Evolutionary conservation across 2,113 vertebrate species (phyloP).

Genomic region (Myiagra hebetior): DNA sequence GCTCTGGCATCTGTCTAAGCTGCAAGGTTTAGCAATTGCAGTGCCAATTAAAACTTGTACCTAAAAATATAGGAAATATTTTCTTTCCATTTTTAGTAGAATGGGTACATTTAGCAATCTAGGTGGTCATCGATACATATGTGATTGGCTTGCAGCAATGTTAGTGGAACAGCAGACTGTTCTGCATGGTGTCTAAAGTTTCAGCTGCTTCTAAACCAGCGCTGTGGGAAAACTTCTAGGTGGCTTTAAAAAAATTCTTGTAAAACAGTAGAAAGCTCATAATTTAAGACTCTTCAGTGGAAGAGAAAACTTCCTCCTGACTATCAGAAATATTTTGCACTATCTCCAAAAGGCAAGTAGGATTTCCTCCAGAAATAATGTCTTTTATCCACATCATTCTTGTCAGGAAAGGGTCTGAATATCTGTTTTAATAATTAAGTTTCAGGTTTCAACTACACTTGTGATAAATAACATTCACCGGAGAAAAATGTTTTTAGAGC

Average conservation of each 20-base stretch:
- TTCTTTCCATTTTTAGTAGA: not conserved
- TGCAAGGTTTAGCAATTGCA: not conserved
- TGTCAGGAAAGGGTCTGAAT: not conserved
- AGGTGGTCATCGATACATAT: not conserved
- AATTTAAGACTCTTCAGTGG: not conserved
- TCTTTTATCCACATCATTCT: not conserved
- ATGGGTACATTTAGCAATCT: not conserved
- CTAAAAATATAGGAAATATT: not conserved
- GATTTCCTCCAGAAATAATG: not conserved
- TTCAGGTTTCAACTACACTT: not conserved
- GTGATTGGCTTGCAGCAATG: not conserved
- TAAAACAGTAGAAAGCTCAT: not conserved
- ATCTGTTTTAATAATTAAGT: not conserved
- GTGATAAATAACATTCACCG: not conserved
- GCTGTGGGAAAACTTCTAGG: conserved; percentile 7
- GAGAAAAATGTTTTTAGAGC: conserved; percentile 11
- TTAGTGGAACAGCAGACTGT: not conserved
- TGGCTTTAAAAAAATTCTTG: not conserved
- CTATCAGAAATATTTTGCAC: not conserved
- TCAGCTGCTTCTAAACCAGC: conserved; percentile 8
- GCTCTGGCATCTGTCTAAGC: not conserved
- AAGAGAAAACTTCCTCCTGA: not conserved
- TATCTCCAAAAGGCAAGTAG: not conserved
- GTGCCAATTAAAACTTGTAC: not conserved
- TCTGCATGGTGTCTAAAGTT: not conserved